Conservation (phyloP, 1,140 invertebrate genomes). For the Bombus impatiens region DNA sequence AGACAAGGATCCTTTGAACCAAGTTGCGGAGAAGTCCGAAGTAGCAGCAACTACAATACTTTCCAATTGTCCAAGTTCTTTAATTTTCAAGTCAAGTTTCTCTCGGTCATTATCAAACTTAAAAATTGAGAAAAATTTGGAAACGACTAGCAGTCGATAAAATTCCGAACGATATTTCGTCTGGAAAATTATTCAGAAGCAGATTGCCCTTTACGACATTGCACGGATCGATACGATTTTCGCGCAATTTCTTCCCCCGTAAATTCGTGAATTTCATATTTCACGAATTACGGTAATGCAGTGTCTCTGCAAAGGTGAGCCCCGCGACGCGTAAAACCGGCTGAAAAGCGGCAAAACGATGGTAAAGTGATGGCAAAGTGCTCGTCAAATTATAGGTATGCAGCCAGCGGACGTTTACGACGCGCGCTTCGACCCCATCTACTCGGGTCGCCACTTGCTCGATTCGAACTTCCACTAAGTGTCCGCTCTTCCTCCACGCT, state of each 20-base stretch:
- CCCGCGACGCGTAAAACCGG: not conserved
- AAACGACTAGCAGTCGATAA: not conserved
- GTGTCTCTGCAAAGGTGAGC: not conserved
- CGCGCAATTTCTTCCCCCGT: not conserved
- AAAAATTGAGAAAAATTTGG: not conserved
- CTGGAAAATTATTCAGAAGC: not conserved
- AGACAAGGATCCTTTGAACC: not conserved
- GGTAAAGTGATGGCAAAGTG: constrained; percentile 57
- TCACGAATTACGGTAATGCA: constrained; percentile 49
- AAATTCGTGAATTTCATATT: constrained; percentile 21
- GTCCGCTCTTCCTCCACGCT: not conserved
- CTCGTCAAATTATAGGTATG: constrained; percentile 67
- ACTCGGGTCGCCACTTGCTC: not conserved
- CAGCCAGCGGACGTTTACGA: constrained; percentile 61
- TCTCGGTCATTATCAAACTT: not conserved
- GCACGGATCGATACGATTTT: not conserved
- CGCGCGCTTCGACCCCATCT: constrained; percentile 27
- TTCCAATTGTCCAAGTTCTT: not conserved
- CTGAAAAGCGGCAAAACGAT: constrained; percentile 39
- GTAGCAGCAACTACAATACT: no score
- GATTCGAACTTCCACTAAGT: constrained; percentile 53
- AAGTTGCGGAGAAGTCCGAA: not conserved
- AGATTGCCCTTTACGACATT: not conserved
- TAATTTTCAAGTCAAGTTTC: not conserved
- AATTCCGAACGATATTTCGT: not conserved